Evolutionary conservation across 2,113 vertebrate genomes (phyloP).

Genomic region (Triplophysa rosa): DNA sequence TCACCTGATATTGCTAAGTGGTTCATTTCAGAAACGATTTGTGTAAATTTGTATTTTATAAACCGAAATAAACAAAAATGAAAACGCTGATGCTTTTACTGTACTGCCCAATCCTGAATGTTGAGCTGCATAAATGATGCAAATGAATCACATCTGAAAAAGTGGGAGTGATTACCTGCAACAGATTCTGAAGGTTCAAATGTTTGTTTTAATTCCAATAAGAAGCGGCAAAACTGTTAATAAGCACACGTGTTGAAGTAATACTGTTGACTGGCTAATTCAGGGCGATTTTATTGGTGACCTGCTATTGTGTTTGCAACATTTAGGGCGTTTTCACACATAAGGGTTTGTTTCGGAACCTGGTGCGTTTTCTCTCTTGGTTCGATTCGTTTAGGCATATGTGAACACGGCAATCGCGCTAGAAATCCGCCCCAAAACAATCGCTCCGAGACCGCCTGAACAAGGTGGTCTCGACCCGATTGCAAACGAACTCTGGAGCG

Average conservation of each 20-base stretch:
- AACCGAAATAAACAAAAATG: neutral
- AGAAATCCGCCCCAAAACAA: no score
- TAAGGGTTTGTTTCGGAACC: no score
- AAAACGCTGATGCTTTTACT: neutral
- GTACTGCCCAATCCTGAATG: neutral
- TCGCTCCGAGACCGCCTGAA: no score
- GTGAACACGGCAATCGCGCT: no score
- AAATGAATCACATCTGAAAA: neutral
- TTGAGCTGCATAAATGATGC: neutral
- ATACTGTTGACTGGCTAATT: constrained; percentile 27
- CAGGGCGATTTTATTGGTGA: neutral
- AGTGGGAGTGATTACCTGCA: neutral
- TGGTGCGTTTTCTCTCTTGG: no score
- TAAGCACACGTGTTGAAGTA: neutral
- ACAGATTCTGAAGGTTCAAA: neutral
- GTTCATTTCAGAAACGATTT: constrained; percentile 19
- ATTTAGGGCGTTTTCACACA: no score
- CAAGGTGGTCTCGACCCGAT: no score
- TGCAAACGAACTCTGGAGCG: no score
- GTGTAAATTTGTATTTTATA: neutral
- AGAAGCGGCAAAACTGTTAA: neutral
- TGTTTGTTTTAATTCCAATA: neutral
- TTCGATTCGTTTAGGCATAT: no score
- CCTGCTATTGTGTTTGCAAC: no score
- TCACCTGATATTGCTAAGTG: constrained; percentile 5